Evolutionary conservation across 2,888 invertebrate species (phyloP).

Genomic region (Keiferia lycopersicella): DNA sequence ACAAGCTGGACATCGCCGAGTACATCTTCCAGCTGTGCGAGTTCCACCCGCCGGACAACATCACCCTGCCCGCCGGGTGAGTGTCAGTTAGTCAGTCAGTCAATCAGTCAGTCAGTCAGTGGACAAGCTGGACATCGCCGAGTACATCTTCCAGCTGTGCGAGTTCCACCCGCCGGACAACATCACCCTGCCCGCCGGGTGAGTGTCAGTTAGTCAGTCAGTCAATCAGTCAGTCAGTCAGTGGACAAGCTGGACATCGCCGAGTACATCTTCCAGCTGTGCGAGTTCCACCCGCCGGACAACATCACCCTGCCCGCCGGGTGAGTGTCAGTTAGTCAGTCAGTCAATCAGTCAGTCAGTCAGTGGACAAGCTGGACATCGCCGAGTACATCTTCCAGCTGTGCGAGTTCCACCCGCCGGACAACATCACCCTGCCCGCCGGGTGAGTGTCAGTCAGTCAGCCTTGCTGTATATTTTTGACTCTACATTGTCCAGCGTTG

Average conservation of each 20-base stretch:
- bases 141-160: constrained; percentile 93
- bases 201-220: no score
- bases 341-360: constrained; percentile 92
- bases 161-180: constrained; percentile 97
- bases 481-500: no score
- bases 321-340: constrained; percentile 63
- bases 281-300: constrained; percentile 95
- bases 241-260: constrained; percentile 92
- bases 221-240: no score
- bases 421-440: constrained; percentile 83
- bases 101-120: constrained; percentile 90
- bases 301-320: constrained; percentile 94
- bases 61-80: constrained; percentile 91
- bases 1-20: constrained; percentile 92
- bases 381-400: constrained; percentile 85
- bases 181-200: constrained; percentile 90
- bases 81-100: constrained; percentile 77
- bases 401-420: constrained; percentile 95
- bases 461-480: no score
- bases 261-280: constrained; percentile 94
- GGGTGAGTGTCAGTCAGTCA: no score
- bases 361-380: no score
- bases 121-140: constrained; percentile 92
- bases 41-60: constrained; percentile 96
- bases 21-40: constrained; percentile 94